A percentile compares a stretch with the other conserved stretches of the same genome.
Evolutionary conservation across 2,113 vertebrate genomes (phyloP).

Genomic region (Rhabdomys dilectus): DNA sequence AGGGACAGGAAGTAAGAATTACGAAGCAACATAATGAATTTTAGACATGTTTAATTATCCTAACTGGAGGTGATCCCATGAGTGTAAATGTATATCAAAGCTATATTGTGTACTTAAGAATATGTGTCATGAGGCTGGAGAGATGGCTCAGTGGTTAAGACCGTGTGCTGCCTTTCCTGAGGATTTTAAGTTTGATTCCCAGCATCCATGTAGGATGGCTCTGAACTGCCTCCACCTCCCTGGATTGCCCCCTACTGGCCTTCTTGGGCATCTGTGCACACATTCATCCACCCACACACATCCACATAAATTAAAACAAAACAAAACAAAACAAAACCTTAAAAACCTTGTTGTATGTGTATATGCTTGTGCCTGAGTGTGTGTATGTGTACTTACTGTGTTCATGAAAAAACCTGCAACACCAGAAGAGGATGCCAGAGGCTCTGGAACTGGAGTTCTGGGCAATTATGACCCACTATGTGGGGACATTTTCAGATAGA

Average conservation of each 20-base stretch:
- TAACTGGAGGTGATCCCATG: not conserved
- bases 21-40: not conserved
- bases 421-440: not conserved
- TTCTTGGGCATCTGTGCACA: not conserved
- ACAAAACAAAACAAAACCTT: not conserved
- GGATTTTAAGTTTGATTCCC: not conserved
- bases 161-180: not conserved
- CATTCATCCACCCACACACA: not conserved
- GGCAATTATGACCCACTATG: not conserved
- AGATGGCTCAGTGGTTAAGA: not conserved
- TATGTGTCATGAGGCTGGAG: not conserved
- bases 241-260: not conserved
- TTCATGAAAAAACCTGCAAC: not conserved
- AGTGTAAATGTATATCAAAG: constrained; percentile 13
- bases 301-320: not conserved
- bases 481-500: not conserved
- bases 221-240: not conserved
- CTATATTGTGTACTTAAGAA: constrained; percentile 5
- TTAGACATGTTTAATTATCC: not conserved
- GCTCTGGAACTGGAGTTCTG: not conserved
- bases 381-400: not conserved
- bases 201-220: not conserved
- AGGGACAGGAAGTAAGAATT: not conserved
- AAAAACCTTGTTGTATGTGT: not conserved
- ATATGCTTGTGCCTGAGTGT: not conserved